Evolutionary conservation across 2,888 invertebrate species (phyloP), one percentile per base, ranked within the genome.

Genomic region (Hofmannophila pseudospretella): DNA sequence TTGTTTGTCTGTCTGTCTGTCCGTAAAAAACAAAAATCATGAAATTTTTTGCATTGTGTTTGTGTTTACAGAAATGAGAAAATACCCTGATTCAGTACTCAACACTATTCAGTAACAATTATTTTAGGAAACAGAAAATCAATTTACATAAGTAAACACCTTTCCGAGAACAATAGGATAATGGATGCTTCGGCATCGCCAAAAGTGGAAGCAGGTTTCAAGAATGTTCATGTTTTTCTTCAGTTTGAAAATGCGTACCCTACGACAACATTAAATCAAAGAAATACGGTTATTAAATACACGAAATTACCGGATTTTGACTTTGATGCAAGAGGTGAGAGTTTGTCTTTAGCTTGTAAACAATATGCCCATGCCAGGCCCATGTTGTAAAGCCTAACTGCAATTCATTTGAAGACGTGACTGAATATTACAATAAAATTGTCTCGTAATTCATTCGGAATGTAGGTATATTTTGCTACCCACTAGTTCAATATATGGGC

Each of bases 161-260:
- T 45, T 36, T 41, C 36, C 36, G 39, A 32, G 47, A 45, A 32
- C 16, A 16, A 16, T 16, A 16, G 16, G 49, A 72, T 54, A 68
- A 85, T 84, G 84, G 81, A 81, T 74, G 71, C 76, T 66, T 64
- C 75, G 56, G 67, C 72, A 63, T 70, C 73, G 42, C 53, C 55
- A 42, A 67, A 63, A 62, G 51, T 58, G 42, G 58, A 68, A 59
- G 53, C 59, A 39, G 59, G 65, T 60, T 49, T 52, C 32, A 65
- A 57, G 47, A 58, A 66, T 49, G 58, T 73, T 36, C 66, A 60
- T 45, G 61, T 57, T 39, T 67, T 61, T 53, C 42, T 73, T 23
- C 62, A 69, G 45, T 50, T 73, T 44, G 63, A 69, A 37, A 65
- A 67, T 37, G 48, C 57, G 14, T 45, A 51, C 22, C 67, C 62